These are phyloP conservation scores for Jordanella pulchra DNA, from an alignment of 2,797 vertebrate genomes.

Conservation along the genomic window DNA sequence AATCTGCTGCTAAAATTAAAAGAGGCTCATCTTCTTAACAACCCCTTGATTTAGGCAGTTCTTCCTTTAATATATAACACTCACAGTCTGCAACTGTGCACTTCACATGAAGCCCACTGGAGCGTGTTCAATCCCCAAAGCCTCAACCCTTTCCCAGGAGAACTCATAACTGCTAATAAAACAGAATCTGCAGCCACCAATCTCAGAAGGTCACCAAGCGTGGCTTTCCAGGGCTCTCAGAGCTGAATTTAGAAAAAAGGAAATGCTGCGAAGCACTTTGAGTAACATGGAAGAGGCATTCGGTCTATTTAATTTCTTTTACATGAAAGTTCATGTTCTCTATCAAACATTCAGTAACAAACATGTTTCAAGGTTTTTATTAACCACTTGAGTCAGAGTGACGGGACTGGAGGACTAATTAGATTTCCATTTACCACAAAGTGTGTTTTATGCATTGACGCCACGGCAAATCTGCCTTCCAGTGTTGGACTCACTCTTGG, in stretches of 20 bases:
- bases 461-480: not conserved
- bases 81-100: not conserved
- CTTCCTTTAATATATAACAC: not conserved
- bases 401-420: not conserved
- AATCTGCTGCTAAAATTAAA: slow-evolving; percentile 25
- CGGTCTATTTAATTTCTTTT: not conserved
- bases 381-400: not conserved
- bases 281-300: not conserved
- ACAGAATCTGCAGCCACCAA: slow-evolving; percentile 7
- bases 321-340: not conserved
- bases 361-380: not conserved
- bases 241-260: not conserved
- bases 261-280: not conserved
- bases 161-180: slow-evolving; percentile 10
- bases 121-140: slow-evolving; percentile 21
- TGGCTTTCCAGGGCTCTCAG: slow-evolving; percentile 5
- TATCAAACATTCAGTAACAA: not conserved
- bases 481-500: slow-evolving; percentile 11
- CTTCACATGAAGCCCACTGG: slow-evolving; percentile 3
- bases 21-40: slow-evolving; percentile 31
- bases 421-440: not conserved
- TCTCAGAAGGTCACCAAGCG: slow-evolving; percentile 2
- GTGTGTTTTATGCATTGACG: not conserved
- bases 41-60: slow-evolving; percentile 8
- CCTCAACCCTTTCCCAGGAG: slow-evolving; percentile 9